Percentiles rank a stretch among this genome's conserved stretches.
Conservation (phyloP, 2,113 vertebrate genomes). For the Xyrauchen texanus region DNA sequence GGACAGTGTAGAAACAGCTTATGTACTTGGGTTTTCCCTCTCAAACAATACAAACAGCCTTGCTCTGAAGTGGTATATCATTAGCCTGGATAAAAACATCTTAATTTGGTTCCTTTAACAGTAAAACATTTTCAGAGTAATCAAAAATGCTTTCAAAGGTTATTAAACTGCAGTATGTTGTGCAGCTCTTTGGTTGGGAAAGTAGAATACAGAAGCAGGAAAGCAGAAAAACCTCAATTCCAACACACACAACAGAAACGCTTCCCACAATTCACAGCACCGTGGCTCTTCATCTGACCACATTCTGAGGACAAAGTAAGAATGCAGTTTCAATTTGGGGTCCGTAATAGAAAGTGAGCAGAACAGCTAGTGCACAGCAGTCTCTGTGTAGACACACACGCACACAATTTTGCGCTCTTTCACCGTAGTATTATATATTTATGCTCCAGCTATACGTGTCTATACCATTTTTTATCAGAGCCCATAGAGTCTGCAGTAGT, state of each 20-base stretch:
- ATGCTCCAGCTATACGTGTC: constrained; percentile 26
- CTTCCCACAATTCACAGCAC: constrained; percentile 35
- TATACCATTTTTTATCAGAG: neutral
- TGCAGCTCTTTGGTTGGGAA: constrained; percentile 3
- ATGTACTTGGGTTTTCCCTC: neutral
- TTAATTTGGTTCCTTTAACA: neutral
- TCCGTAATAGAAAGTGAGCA: constrained; percentile 41
- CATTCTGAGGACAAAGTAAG: constrained; percentile 32
- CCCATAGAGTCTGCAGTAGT: too few relatives aligned
- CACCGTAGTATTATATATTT: constrained; percentile 33
- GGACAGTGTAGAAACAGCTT: constrained; percentile 5
- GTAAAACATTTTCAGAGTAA: neutral
- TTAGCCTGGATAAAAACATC: neutral
- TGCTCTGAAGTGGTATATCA: neutral
- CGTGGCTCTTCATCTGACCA: constrained; percentile 29
- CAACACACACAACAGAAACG: constrained; percentile 17
- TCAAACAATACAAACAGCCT: neutral
- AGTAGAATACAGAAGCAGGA: neutral
- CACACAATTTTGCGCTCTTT: constrained; percentile 20
- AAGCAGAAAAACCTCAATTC: neutral
- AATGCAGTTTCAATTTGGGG: constrained; percentile 49
- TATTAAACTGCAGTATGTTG: neutral
- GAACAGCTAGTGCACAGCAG: constrained; percentile 37
- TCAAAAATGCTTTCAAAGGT: constrained; percentile 14
- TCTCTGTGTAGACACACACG: constrained; percentile 13